phyloP scores from a whole-genome alignment of 1,140 invertebrate species.

The Drosophila cardini region DNA sequence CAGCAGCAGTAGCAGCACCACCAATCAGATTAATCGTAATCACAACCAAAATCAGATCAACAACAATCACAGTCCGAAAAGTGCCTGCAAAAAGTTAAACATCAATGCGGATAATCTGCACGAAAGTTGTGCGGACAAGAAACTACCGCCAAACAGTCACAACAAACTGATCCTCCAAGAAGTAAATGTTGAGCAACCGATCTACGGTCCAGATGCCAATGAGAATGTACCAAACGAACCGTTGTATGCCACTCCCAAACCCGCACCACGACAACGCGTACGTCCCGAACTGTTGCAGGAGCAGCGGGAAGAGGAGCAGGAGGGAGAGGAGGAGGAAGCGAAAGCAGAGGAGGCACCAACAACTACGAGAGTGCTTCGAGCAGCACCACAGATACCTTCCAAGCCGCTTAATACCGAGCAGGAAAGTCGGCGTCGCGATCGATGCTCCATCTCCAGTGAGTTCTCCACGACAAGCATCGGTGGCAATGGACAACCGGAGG shows the following conservation, averaged over 20 bases:
- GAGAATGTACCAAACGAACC: slow-evolving; percentile 68
- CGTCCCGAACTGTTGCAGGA: slow-evolving; percentile 19
- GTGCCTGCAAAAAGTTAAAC: slow-evolving; percentile 68
- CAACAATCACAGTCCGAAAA: slow-evolving; percentile 34
- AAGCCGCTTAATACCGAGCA: slow-evolving; percentile 45
- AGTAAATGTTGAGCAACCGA: slow-evolving; percentile 59
- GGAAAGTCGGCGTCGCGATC: slow-evolving; percentile 47
- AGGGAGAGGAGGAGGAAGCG: slow-evolving; percentile 3
- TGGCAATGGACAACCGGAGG: slow-evolving; percentile 9
- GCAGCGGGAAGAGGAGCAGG: background rate
- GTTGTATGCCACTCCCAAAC: slow-evolving; percentile 62
- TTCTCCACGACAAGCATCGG: slow-evolving; percentile 70
- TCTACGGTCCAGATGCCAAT: slow-evolving; percentile 76
- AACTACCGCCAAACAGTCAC: slow-evolving; percentile 41
- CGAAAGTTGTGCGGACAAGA: slow-evolving; percentile 50
- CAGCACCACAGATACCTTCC: slow-evolving; percentile 60
- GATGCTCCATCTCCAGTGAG: slow-evolving; percentile 73
- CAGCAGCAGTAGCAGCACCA: slow-evolving; percentile 11
- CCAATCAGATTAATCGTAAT: background rate
- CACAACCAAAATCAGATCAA: slow-evolving; percentile 48
- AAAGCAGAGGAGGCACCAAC: background rate
- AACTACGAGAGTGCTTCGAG: slow-evolving; percentile 22
- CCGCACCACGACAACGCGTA: slow-evolving; percentile 68
- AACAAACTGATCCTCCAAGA: slow-evolving; percentile 68
- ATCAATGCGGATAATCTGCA: slow-evolving; percentile 73